phyloP scores from a whole-genome alignment of 2,797 vertebrate species.

The Bovichtus variegatus region DNA sequence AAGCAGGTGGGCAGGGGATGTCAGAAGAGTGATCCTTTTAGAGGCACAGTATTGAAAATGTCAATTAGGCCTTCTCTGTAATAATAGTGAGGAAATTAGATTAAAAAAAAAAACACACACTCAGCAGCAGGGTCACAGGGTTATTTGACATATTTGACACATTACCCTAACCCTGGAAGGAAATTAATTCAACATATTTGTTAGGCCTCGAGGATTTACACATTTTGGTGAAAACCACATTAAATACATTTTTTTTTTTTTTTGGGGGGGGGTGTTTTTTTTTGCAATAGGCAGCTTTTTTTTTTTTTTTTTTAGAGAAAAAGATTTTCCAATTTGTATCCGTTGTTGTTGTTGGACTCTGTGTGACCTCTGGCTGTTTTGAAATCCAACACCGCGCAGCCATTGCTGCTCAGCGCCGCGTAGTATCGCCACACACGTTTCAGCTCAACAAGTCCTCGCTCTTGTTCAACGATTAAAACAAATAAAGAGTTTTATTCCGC shows the following conservation, averaged over 20 bases:
- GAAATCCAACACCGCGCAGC: conserved; percentile 60
- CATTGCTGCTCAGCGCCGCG: conserved; percentile 55
- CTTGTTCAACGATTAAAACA: conserved; percentile 81
- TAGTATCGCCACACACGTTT: conserved; percentile 68
- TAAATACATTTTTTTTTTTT: too few species aligned
- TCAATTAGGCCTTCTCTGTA: not conserved
- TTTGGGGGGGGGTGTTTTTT: too few species aligned
- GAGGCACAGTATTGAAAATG: not conserved
- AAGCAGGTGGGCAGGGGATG: too few species aligned
- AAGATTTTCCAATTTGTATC: conserved; percentile 41
- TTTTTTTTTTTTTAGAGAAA: too few species aligned
- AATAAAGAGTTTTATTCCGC: conserved; percentile 77
- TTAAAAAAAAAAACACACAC: not conserved
- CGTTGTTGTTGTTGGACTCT: conserved; percentile 67
- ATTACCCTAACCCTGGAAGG: too few species aligned
- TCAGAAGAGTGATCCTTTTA: not conserved
- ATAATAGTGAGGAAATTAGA: not conserved
- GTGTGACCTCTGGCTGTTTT: conserved; percentile 64
- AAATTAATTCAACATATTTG: not conserved
- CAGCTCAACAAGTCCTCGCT: conserved; percentile 66
- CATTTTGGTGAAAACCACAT: too few species aligned
- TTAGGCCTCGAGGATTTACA: not conserved
- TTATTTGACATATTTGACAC: not conserved
- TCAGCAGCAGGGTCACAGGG: not conserved
- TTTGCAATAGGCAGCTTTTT: too few species aligned